phyloP scores from a whole-genome alignment of 2,797 vertebrate genomes.

The Macroramphosus scolopax region DNA sequence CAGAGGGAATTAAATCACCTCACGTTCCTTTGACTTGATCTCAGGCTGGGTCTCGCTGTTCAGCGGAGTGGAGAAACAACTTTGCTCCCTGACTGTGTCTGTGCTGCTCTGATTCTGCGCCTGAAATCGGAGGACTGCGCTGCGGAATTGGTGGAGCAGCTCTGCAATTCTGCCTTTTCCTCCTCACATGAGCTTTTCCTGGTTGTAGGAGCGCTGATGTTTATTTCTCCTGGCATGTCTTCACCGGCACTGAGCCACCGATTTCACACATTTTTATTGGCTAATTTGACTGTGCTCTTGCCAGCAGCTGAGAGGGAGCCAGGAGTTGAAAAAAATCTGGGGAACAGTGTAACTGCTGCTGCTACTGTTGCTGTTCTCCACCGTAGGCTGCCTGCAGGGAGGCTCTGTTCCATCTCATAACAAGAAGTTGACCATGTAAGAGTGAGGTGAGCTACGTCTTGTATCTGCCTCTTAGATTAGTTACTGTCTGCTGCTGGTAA shows the following conservation, averaged over 20 bases:
- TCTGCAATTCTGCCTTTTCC: constrained; percentile 53
- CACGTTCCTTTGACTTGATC: constrained; percentile 55
- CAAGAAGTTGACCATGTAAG: constrained; percentile 50
- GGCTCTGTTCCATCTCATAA: constrained; percentile 48
- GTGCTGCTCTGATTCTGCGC: constrained; percentile 33
- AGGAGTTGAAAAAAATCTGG: constrained; percentile 57
- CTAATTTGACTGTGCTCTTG: constrained; percentile 80
- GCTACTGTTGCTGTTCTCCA: constrained; percentile 34
- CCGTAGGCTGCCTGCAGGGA: constrained; percentile 23
- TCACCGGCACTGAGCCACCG: constrained; percentile 68
- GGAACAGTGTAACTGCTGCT: constrained; percentile 38
- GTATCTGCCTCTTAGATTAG: constrained; percentile 51
- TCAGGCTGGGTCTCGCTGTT: constrained; percentile 38
- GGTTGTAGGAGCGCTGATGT: constrained; percentile 70
- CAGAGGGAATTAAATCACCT: constrained; percentile 57
- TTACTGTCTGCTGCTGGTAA: constrained; percentile 45
- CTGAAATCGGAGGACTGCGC: constrained; percentile 49
- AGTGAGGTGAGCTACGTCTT: constrained; percentile 13
- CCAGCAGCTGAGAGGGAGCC: constrained; percentile 74
- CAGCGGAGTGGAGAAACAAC: constrained; percentile 39
- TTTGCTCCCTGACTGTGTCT: constrained; percentile 44
- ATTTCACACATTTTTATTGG: constrained; percentile 82
- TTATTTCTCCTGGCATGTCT: constrained; percentile 80
- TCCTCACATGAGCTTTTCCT: constrained; percentile 60
- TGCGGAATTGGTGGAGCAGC: constrained; percentile 50